Percentiles rank a stretch among this genome's conserved stretches.
phyloP scores from a whole-genome alignment of 2,888 invertebrate species.

The Sinhomidia bicolor region DNA sequence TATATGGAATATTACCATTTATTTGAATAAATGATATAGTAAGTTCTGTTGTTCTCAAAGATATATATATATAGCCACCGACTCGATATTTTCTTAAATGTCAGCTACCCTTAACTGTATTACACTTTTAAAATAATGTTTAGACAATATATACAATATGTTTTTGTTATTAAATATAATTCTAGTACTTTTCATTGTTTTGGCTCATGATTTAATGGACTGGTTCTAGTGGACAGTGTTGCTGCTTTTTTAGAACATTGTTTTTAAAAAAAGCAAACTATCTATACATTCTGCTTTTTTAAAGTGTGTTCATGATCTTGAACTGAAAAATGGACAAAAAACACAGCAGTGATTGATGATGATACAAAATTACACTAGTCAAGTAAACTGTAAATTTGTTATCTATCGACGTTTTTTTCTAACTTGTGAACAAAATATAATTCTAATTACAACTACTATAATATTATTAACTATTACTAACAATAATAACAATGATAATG shows the following conservation, averaged over 20 bases:
- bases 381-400: neutral
- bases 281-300: no score
- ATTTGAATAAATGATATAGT: conserved; percentile 10
- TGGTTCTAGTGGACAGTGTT: conserved; percentile 35
- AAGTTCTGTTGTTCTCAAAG: neutral
- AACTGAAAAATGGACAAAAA: neutral
- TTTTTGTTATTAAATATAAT: neutral
- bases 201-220: conserved; percentile 45
- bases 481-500: neutral
- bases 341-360: neutral
- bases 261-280: neutral
- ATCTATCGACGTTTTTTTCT: neutral
- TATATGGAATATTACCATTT: no score
- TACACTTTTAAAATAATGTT: no score
- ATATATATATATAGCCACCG: no score
- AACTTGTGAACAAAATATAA: neutral
- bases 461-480: no score
- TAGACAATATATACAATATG: neutral
- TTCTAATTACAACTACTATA: neutral
- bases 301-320: neutral
- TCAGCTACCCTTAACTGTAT: no score
- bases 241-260: neutral
- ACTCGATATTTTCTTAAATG: no score
- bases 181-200: conserved; percentile 8
- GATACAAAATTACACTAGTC: neutral